These are phyloP conservation scores for Crenuchus spilurus DNA, from an alignment of 2,797 vertebrate species.

Conservation along the genomic window DNA sequence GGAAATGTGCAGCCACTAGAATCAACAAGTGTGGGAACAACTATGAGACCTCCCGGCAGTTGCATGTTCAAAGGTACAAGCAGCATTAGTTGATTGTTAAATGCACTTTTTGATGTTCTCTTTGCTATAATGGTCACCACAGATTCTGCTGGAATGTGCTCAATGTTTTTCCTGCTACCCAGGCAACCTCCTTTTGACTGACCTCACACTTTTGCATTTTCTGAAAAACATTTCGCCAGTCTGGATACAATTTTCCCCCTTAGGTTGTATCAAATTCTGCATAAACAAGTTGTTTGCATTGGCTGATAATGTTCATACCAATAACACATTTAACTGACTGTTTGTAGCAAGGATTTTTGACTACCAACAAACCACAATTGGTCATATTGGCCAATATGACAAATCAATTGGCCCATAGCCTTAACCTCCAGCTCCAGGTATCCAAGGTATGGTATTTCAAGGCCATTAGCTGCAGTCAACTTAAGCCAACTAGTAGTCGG, in stretches of 20 bases:
- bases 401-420: conserved; percentile 16
- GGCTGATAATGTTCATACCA: conserved; percentile 31
- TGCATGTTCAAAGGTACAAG: not conserved
- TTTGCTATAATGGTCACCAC: conserved; percentile 1
- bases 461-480: conserved; percentile 25
- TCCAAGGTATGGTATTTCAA: conserved; percentile 33
- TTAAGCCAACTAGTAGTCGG: conserved; percentile 14
- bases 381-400: no score
- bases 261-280: conserved; percentile 21
- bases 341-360: not conserved
- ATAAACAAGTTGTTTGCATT: conserved; percentile 10
- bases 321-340: not conserved
- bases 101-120: not conserved
- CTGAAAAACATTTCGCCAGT: conserved; percentile 34
- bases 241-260: not conserved
- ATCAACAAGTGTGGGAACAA: not conserved
- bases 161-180: not conserved
- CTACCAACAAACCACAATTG: conserved; percentile 20
- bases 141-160: conserved; percentile 10
- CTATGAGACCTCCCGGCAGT: not conserved
- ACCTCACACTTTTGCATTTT: conserved; percentile 4
- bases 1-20: not conserved
- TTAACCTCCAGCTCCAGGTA: conserved; percentile 36
- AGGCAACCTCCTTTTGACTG: not conserved
- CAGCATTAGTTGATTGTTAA: not conserved